Evolutionary conservation across 2,113 vertebrate genomes (phyloP).

Genomic region (Odontesthes bonariensis): DNA sequence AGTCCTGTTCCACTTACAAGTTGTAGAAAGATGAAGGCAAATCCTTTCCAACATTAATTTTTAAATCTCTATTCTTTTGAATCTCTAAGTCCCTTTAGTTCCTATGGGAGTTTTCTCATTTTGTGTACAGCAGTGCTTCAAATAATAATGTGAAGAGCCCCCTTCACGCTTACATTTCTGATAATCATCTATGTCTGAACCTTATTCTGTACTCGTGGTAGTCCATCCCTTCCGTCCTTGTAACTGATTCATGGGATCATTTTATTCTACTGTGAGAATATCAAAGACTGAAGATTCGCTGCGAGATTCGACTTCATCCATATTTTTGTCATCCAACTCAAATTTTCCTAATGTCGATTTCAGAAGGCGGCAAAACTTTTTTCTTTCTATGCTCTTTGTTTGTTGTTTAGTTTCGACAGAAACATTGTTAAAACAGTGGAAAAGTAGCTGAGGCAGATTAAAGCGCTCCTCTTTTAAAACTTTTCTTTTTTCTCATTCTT

Average conservation of each 20-base stretch:
- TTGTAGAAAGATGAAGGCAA: conserved; percentile 76
- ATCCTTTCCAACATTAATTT: conserved; percentile 79
- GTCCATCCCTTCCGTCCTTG: conserved; percentile 55
- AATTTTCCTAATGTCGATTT: conserved; percentile 72
- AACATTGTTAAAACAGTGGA: conserved; percentile 67
- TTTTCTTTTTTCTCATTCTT: conserved; percentile 53
- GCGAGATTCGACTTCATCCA: conserved; percentile 62
- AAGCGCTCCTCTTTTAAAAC: conserved; percentile 57
- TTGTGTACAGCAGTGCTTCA: conserved; percentile 69
- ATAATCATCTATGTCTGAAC: conserved; percentile 63
- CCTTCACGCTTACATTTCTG: conserved; percentile 53
- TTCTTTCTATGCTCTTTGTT: conserved; percentile 53
- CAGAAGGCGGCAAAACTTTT: conserved; percentile 66
- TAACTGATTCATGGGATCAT: conserved; percentile 67
- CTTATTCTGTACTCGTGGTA: conserved; percentile 32
- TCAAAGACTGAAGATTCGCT: conserved; percentile 61
- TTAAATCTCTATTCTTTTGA: conserved; percentile 79
- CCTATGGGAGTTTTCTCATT: conserved; percentile 74
- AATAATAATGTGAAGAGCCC: conserved; percentile 67
- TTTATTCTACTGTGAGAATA: conserved; percentile 55
- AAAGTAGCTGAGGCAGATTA: conserved; percentile 82
- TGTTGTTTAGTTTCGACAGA: conserved; percentile 71
- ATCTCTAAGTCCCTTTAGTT: conserved; percentile 77
- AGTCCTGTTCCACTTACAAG: conserved; percentile 67
- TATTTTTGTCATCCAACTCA: conserved; percentile 59